Base-by-base conservation (phyloP, 1,140 invertebrate species). In the Anastatus disparis region DNA sequence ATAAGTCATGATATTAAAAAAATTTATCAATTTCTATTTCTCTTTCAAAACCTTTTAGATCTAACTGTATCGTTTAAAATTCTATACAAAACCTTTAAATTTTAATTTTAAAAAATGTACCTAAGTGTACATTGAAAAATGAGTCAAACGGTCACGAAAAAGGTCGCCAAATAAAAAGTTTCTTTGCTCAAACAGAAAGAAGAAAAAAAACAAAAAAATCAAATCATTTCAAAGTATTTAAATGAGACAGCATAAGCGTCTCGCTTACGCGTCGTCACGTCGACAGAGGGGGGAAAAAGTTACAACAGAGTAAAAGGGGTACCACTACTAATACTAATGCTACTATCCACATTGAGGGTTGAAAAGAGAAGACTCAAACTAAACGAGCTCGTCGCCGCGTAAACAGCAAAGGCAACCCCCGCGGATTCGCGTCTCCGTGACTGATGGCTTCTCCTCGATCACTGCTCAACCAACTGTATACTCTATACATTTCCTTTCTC, bases 361-460 rank as follows among this genome's bases (percentile, higher is more conserved):
- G n/a, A 15, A 63, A 31, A 59, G 72, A 65, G 62, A 31, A 70
- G 38, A 73, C n/a, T n/a, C n/a, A 59, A 62, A 72, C 62, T 53
- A 73, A 78, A 79, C 76, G 73, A 77, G 74, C 72, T 78, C 74
- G 77, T 76, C 70, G n/a, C n/a, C n/a, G 74, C 69, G 71, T 76
- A 75, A 78, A 76, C 74, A 80, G 71, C 64, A 27, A 22, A 8
- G n/a, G 22, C 72, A 78, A 78, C 75, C 78, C 75, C 76, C 74
- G 75, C 71, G 69, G 75, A 79, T 79, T 81, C 75, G 70, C 73
- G 77, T 75, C 76, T 59, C 61, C 56, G 73, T 84, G 82, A 85
- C 78, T 82, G 80, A 85, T 85, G 82, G 77, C 78, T 79, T 71
- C 77, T 83, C 78, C 73, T 83, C 81, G 77, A 84, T 84, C 81